Conservation (phyloP, 2,797 vertebrate species). For the Protosalanx chinensis region DNA sequence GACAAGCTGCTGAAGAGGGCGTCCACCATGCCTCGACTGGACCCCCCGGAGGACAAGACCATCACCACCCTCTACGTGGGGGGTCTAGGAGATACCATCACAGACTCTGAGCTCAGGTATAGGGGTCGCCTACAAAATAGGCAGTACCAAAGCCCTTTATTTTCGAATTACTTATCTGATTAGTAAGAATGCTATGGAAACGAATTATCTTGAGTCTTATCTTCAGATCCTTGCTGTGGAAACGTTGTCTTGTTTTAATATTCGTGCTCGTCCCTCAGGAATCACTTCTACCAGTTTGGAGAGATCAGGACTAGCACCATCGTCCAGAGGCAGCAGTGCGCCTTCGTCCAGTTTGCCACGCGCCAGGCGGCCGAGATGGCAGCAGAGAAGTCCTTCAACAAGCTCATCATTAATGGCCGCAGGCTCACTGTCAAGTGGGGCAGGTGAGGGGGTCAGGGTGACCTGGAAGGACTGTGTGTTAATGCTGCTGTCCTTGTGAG, state of each 20-base stretch:
- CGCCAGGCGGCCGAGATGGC: constrained; percentile 90
- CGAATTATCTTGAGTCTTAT: too few species aligned
- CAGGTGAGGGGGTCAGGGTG: constrained; percentile 73
- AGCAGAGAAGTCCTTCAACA: constrained; percentile 98
- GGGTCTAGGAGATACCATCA: constrained; percentile 91
- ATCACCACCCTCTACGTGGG: constrained; percentile 96
- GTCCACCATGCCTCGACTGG: constrained; percentile 94
- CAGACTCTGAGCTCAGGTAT: constrained; percentile 93
- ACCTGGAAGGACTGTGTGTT: neutral
- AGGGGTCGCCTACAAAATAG: neutral
- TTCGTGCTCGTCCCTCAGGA: constrained; percentile 66
- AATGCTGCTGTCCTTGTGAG: neutral
- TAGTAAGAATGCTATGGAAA: too few species aligned
- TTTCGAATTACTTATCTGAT: too few species aligned
- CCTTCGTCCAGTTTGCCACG: constrained; percentile 97
- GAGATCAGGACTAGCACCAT: constrained; percentile 96
- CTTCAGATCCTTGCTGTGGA: neutral
- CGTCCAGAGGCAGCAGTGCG: constrained; percentile 95
- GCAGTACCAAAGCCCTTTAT: too few species aligned
- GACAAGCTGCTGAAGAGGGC: constrained; percentile 95
- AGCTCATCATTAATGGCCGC: constrained; percentile 93
- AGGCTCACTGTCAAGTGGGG: constrained; percentile 98
- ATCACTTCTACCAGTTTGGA: constrained; percentile 98
- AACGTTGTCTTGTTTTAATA: neutral
- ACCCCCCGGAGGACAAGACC: constrained; percentile 94